Evolutionary conservation across 2,797 vertebrate genomes (phyloP), one percentile per base, ranked within the genome.

Genomic region (Mycteria americana): DNA sequence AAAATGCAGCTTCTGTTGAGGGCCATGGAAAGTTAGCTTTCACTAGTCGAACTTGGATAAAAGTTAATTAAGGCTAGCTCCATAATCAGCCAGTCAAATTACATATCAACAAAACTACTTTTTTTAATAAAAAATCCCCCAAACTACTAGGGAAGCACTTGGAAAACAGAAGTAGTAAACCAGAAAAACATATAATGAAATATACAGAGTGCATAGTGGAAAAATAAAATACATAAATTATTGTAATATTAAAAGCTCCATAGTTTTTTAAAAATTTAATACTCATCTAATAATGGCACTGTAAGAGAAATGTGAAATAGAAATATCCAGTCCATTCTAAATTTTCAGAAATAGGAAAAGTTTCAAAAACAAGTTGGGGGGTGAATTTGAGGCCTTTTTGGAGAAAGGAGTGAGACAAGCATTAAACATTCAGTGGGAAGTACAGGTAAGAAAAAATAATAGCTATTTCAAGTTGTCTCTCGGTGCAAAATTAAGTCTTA

Each of bases 401-500:
- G 65, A 62, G 41, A 75, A 50, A 30, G 35, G 17, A 84, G 28
- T 25, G 46, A 90, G 59, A 85, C 50, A 35, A 68, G 18, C 68
- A 68, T 95, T 84, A 85, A 82, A 82, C 56, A 64, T 88, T 85
- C 53, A 87, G 41, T 65, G 33, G 30, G 41, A 85, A 79, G 45
- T 68, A 48, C 23, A 85, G 50, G 68, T 85, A 89, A 80, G 74
- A 45, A 93, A 67, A 85, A 80, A 46, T 82, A 95, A 79, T 70
- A 89, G 77, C 77, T 76, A 78, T 87, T 96, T 90, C 74, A 85
- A 69, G 45, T 83, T 64, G 62, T 92, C 67, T 94, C 70, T 35
- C 18, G 53, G 68, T 73, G 41, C 74, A 96, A 70, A 96, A 94
- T 94, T 70, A 90, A 92, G 60, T 50, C 81, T 85, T 95, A 45